Percentiles rank a stretch among this genome's conserved stretches.
These are phyloP conservation scores for Agapornis roseicollis DNA, from an alignment of 2,113 vertebrate species.

Conservation along the genomic window DNA sequence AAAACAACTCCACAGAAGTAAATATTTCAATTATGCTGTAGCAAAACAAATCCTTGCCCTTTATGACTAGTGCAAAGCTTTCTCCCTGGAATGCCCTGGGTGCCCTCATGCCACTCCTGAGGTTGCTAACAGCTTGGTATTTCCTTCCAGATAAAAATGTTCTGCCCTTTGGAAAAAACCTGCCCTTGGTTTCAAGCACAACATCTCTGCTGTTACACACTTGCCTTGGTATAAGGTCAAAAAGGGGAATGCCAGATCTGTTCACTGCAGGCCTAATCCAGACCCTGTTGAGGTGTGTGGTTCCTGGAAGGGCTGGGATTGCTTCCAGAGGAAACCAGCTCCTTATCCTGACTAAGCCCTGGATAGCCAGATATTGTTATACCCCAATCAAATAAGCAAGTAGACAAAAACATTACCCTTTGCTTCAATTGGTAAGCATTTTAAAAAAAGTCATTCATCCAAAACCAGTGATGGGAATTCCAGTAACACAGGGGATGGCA, in stretches of 20 bases:
- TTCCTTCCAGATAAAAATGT: not conserved
- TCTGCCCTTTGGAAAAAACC: conserved; percentile 42
- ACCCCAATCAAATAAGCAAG: not conserved
- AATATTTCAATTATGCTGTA: not conserved
- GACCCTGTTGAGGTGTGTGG: fast-evolving
- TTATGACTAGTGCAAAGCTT: not conserved
- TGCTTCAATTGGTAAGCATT: not conserved
- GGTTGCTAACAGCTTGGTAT: not conserved
- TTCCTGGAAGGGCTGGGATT: not conserved
- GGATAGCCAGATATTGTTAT: not conserved
- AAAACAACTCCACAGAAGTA: not conserved
- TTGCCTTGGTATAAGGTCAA: not conserved
- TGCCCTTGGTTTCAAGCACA: not conserved
- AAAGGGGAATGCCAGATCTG: not conserved
- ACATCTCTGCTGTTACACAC: not conserved
- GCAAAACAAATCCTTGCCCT: not conserved
- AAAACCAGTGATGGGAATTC: not conserved
- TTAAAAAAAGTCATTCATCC: not conserved
- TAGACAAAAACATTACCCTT: not conserved
- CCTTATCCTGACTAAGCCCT: not conserved
- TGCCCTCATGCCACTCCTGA: not conserved
- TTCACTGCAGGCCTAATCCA: not conserved
- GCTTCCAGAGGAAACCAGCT: not conserved
- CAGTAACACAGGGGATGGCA: not conserved
- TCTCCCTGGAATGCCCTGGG: not conserved